A percentile compares a stretch with the other conserved stretches of the same genome.
These are phyloP conservation scores for Eulimnadia texana DNA, from an alignment of 1,140 invertebrate species.

Conservation along the genomic window DNA sequence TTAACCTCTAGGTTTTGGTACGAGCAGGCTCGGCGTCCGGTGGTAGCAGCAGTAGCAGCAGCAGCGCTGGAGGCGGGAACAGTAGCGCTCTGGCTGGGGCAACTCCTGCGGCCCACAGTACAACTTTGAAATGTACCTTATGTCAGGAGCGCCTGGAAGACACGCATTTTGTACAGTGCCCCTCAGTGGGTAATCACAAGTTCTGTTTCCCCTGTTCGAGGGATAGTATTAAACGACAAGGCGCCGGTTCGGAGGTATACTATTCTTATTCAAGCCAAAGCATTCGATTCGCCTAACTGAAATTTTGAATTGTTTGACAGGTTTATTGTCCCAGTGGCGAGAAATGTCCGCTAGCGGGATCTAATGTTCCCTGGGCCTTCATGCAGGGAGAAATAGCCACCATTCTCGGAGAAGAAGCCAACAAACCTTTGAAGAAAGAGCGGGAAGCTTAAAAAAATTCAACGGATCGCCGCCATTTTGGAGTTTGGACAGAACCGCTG, in stretches of 20 bases:
- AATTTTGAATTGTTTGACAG: slow-evolving; percentile 35
- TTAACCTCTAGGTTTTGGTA: background rate
- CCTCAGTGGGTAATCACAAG: slow-evolving; percentile 94
- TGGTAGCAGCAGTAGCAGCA: background rate
- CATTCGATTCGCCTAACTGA: no score
- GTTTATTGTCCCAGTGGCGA: slow-evolving; percentile 91
- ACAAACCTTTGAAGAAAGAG: slow-evolving; percentile 61
- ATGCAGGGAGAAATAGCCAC: slow-evolving; percentile 99
- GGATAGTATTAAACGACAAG: slow-evolving; percentile 93
- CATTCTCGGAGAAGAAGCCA: slow-evolving; percentile 78
- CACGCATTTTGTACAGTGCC: slow-evolving; percentile 99
- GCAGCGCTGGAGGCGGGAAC: background rate
- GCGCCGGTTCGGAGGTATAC: slow-evolving; percentile 55
- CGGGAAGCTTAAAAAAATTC: slow-evolving; percentile 50
- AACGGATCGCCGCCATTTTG: background rate
- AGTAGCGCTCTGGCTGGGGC: background rate
- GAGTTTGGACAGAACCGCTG: background rate
- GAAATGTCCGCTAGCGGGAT: slow-evolving; percentile 91
- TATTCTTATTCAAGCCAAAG: no score
- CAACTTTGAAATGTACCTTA: slow-evolving; percentile 69
- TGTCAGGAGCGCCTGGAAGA: slow-evolving; percentile 96
- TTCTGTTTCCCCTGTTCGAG: slow-evolving; percentile 98
- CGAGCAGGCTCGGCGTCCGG: background rate
- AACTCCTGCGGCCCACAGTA: slow-evolving; percentile 9
- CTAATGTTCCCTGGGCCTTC: slow-evolving; percentile 98